Conservation (phyloP, 2,113 vertebrate species). For the Platanista minor region DNA sequence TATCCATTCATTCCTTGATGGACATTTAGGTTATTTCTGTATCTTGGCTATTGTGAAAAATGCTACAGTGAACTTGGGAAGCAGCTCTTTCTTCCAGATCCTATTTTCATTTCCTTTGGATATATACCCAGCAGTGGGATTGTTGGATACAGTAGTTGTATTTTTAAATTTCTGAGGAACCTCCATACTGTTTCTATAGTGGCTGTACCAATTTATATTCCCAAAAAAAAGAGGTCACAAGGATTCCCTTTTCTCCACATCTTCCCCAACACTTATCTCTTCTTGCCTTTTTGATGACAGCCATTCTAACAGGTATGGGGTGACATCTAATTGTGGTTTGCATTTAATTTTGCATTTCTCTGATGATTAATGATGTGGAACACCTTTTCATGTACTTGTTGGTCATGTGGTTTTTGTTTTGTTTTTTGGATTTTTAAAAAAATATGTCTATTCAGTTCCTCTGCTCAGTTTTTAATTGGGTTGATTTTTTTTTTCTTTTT, state of each 20-base stretch:
- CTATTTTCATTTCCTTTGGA: background rate
- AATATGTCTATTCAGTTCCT: background rate
- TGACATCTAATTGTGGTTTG: background rate
- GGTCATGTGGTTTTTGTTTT: background rate
- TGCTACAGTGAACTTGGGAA: background rate
- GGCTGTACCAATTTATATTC: no score
- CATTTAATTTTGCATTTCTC: background rate
- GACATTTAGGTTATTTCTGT: background rate
- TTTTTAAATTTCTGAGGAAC: no score
- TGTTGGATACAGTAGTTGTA: no score
- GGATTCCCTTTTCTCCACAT: background rate
- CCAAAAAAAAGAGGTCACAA: accelerated
- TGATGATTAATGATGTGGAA: background rate
- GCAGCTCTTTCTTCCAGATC: background rate
- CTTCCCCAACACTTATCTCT: background rate
- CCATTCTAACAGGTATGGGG: background rate
- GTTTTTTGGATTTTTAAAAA: background rate
- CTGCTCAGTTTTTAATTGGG: background rate
- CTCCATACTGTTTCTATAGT: no score
- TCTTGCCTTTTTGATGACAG: background rate
- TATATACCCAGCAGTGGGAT: no score
- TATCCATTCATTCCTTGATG: background rate
- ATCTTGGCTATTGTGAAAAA: background rate
- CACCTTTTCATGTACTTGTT: background rate
- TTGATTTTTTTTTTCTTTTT: background rate